phyloP scores from a whole-genome alignment of 2,797 vertebrate genomes.

The Spinus olivaceus region DNA sequence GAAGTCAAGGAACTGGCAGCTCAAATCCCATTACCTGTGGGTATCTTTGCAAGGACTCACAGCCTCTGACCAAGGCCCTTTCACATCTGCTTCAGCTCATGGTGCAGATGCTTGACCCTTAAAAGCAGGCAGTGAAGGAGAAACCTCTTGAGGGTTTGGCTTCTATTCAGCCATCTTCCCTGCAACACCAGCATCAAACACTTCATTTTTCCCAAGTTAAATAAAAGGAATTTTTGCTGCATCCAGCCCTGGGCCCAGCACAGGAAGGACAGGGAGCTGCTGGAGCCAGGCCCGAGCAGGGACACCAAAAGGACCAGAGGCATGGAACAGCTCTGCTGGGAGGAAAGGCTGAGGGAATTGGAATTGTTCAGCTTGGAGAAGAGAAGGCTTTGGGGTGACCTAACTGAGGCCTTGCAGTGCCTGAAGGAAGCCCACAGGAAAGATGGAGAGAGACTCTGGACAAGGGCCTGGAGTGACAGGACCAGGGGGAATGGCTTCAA shows the following conservation, averaged over 20 bases:
- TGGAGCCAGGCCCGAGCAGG: background rate
- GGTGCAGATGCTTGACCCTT: background rate
- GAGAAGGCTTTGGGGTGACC: background rate
- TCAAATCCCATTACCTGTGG: background rate
- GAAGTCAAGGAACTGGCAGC: background rate
- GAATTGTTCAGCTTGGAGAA: background rate
- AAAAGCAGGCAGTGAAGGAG: background rate
- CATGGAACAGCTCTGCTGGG: background rate
- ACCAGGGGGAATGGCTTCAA: background rate
- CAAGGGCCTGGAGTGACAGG: background rate
- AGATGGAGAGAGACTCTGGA: background rate
- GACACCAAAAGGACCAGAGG: background rate
- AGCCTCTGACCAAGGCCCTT: background rate
- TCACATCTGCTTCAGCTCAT: background rate
- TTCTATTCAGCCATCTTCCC: background rate
- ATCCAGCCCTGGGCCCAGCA: background rate
- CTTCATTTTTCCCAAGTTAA: background rate
- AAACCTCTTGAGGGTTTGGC: background rate
- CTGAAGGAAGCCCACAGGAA: background rate
- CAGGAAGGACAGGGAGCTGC: background rate
- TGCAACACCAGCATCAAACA: background rate
- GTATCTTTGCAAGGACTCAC: background rate
- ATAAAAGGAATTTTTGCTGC: background rate
- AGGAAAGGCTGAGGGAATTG: background rate
- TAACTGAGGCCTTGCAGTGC: accelerated